Percentiles rank a stretch among this genome's conserved stretches.
Evolutionary conservation across 2,797 vertebrate genomes (phyloP).

Genomic region (Pteropus rufus): DNA sequence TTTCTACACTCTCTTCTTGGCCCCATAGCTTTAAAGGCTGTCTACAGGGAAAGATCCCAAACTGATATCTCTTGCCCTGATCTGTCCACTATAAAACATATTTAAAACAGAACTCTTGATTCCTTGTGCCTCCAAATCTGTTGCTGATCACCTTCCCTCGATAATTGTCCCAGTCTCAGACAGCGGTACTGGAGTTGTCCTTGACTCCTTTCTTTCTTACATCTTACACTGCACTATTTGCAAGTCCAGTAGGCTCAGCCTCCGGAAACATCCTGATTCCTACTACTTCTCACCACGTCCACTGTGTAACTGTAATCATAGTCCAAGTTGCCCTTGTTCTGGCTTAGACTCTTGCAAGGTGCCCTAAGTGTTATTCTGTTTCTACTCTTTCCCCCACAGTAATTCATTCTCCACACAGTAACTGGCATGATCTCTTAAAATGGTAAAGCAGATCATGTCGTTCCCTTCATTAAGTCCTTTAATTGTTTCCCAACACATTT

Average conservation of each 20-base stretch:
- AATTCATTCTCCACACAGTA: conserved; percentile 43
- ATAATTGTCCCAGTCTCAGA: neutral
- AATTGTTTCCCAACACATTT: conserved; percentile 28
- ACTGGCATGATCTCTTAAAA: neutral
- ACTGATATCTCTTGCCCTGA: neutral
- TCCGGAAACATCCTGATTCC: neutral
- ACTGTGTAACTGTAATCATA: neutral
- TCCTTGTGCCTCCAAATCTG: neutral
- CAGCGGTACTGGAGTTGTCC: neutral
- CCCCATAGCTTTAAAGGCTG: neutral
- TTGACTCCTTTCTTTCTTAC: neutral
- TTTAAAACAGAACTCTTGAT: neutral
- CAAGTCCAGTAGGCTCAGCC: neutral
- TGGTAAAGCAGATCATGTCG: neutral
- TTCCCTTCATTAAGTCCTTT: conserved; percentile 25
- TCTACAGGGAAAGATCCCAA: neutral
- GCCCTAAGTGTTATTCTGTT: neutral
- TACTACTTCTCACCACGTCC: neutral
- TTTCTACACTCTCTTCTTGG: neutral
- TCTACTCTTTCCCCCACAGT: conserved; percentile 25
- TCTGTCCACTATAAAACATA: neutral
- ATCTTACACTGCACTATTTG: neutral
- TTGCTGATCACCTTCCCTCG: neutral
- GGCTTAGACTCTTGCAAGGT: neutral
- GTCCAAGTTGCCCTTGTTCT: neutral